Percentiles rank a stretch among this genome's conserved stretches.
Evolutionary conservation across 2,888 invertebrate genomes (phyloP).

Genomic region (Syrista parreyssii): DNA sequence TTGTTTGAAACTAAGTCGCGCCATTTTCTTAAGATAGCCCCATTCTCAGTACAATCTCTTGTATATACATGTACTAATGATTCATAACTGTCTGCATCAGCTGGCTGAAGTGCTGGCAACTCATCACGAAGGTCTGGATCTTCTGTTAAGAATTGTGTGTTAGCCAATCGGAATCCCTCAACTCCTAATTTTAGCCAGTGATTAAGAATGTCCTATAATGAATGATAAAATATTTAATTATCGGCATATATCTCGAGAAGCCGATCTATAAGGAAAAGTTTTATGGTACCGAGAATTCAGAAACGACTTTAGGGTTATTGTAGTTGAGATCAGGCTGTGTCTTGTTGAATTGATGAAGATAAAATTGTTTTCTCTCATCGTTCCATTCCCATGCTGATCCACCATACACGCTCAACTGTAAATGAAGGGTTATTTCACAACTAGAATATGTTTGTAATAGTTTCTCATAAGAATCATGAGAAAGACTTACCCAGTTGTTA

Average conservation of each 20-base stretch:
- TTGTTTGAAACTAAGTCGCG: slow-evolving; percentile 71
- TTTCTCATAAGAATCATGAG: neutral
- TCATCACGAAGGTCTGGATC: slow-evolving; percentile 70
- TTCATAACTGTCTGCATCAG: slow-evolving; percentile 68
- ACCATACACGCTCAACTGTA: slow-evolving; percentile 67
- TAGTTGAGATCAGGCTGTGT: slow-evolving; percentile 86
- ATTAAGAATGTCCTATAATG: slow-evolving; percentile 72
- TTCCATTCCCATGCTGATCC: slow-evolving; percentile 80
- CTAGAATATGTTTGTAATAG: neutral
- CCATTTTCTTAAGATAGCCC: slow-evolving; percentile 74
- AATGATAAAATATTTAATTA: slow-evolving; percentile 6
- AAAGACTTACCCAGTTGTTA: slow-evolving; percentile 77
- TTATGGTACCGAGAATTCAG: slow-evolving; percentile 67
- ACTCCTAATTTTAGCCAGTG: slow-evolving; percentile 83
- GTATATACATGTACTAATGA: slow-evolving; percentile 77
- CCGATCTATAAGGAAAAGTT: neutral
- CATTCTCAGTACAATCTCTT: slow-evolving; percentile 72
- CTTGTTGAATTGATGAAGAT: slow-evolving; percentile 79
- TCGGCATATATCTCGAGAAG: neutral
- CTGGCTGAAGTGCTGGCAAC: slow-evolving; percentile 53
- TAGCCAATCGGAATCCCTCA: slow-evolving; percentile 81
- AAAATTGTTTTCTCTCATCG: slow-evolving; percentile 74
- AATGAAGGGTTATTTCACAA: slow-evolving; percentile 2
- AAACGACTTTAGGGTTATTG: slow-evolving; percentile 74
- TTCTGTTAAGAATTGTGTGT: slow-evolving; percentile 76